phyloP scores from a whole-genome alignment of 2,113 vertebrate species.

The Ptilonorhynchus violaceus region DNA sequence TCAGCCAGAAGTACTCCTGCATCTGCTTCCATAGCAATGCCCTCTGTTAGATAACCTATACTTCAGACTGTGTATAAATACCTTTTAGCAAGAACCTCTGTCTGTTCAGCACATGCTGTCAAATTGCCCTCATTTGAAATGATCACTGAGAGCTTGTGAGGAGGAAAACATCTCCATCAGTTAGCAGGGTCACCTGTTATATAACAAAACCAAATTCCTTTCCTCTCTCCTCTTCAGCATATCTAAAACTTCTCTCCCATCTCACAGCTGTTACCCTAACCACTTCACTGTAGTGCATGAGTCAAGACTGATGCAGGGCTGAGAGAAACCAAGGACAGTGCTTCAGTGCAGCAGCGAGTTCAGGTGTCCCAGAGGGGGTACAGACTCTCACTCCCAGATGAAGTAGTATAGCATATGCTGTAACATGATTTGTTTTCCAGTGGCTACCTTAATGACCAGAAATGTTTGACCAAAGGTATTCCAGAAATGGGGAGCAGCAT shows the following conservation, averaged over 20 bases:
- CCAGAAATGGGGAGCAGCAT: neutral
- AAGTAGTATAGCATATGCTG: neutral
- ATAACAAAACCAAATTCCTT: neutral
- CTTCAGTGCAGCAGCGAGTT: neutral
- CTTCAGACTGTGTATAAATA: neutral
- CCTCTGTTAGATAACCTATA: neutral
- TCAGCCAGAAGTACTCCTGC: neutral
- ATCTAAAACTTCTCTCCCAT: neutral
- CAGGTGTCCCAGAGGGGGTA: accelerated
- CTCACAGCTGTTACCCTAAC: neutral
- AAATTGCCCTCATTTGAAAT: neutral
- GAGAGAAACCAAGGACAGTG: neutral
- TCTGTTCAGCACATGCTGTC: neutral
- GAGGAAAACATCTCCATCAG: neutral
- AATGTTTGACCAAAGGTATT: neutral
- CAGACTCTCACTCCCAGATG: neutral
- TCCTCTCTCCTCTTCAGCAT: neutral
- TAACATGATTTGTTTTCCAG: neutral
- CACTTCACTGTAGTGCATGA: accelerated
- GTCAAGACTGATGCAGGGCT: neutral
- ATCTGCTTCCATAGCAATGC: neutral
- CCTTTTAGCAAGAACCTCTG: neutral
- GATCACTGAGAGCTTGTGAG: accelerated
- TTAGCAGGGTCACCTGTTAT: neutral
- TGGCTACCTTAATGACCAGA: neutral